phyloP scores from a whole-genome alignment of 2,113 vertebrate species.

The Siniperca chuatsi region DNA sequence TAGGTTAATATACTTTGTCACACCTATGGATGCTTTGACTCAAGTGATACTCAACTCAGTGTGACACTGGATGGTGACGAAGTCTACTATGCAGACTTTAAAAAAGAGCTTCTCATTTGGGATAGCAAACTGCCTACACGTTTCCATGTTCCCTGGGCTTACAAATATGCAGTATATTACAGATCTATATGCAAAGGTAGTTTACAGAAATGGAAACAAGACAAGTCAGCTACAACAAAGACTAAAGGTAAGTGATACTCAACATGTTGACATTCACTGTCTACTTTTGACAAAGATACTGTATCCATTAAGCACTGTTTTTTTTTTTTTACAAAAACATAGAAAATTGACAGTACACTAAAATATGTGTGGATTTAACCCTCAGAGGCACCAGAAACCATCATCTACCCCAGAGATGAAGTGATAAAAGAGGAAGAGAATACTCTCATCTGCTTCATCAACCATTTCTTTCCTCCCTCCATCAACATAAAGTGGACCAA shows the following conservation, averaged over 20 bases:
- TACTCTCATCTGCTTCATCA: conserved; percentile 58
- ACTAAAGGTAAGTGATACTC: conserved; percentile 5
- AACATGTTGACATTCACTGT: neutral
- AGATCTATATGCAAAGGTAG: neutral
- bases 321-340: neutral
- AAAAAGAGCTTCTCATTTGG: conserved; percentile 6
- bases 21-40: conserved; percentile 22
- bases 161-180: neutral
- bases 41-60: neutral
- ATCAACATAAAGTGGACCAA: conserved; percentile 59
- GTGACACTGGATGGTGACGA: conserved; percentile 19
- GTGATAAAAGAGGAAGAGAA: conserved; percentile 38
- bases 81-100: conserved; percentile 22
- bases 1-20: conserved; percentile 36
- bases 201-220: neutral
- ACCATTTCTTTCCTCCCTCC: conserved; percentile 38
- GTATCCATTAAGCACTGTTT: neutral
- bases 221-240: neutral
- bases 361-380: neutral
- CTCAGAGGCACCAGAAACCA: conserved; percentile 39
- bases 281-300: neutral
- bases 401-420: conserved; percentile 45
- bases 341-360: neutral
- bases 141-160: neutral
- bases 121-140: neutral